Evolutionary conservation across 2,797 vertebrate species (phyloP).

Genomic region (Hapalemur alaotrensis): DNA sequence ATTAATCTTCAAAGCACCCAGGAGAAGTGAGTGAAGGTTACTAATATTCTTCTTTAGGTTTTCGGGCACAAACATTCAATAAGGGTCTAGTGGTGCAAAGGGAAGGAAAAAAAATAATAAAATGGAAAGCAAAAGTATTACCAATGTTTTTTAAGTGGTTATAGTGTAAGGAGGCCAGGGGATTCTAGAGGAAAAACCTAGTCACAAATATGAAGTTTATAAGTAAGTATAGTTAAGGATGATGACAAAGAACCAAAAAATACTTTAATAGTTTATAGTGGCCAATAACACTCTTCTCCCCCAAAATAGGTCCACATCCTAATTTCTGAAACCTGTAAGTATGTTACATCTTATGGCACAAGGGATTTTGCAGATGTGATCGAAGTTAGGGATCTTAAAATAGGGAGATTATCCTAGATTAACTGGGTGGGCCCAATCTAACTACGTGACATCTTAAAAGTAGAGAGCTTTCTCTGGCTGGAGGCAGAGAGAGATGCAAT

Average conservation of each 20-base stretch:
- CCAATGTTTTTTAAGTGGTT: background rate
- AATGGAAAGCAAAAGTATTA: background rate
- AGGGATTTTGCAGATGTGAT: background rate
- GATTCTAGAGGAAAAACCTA: background rate
- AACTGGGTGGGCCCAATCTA: background rate
- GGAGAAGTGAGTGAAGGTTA: background rate
- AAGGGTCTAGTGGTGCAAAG: background rate
- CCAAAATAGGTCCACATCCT: background rate
- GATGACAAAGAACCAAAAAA: background rate
- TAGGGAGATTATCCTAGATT: background rate
- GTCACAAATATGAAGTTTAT: background rate
- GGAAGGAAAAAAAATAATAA: background rate
- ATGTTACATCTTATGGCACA: background rate
- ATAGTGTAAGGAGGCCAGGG: background rate
- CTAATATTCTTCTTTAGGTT: constrained; percentile 44
- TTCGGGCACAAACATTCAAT: background rate
- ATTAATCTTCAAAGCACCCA: constrained; percentile 39
- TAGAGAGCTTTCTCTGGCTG: background rate
- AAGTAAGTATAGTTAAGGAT: background rate
- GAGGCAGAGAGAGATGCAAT: background rate
- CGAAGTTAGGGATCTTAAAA: background rate
- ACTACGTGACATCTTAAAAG: background rate
- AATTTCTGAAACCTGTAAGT: background rate
- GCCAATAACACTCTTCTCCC: background rate
- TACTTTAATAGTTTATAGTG: background rate